Percentiles rank a stretch among this genome's conserved stretches.
Evolutionary conservation across 2,113 vertebrate genomes (phyloP).

Genomic region (Albula glossodonta): DNA sequence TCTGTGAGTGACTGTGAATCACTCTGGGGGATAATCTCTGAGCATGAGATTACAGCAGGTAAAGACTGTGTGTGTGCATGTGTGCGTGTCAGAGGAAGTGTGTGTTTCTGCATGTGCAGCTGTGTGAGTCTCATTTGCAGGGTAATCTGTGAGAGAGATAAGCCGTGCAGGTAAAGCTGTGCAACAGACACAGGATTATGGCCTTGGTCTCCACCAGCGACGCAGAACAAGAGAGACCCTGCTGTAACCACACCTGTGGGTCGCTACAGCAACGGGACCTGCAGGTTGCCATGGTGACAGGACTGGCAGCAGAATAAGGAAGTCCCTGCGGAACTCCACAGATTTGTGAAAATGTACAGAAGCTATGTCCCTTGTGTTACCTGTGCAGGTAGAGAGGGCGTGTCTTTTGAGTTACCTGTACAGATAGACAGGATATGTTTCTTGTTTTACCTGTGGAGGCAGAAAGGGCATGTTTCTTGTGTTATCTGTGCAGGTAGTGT

Average conservation of each 20-base stretch:
- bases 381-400: too few relatives aligned
- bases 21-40: too few relatives aligned
- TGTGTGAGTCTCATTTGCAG: slow-evolving; percentile 43
- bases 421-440: too few relatives aligned
- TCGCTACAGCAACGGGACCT: slow-evolving; percentile 39
- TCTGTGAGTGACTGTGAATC: too few relatives aligned
- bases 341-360: too few relatives aligned
- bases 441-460: too few relatives aligned
- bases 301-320: not conserved
- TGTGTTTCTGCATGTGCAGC: not conserved
- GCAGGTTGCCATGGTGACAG: slow-evolving; percentile 16
- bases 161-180: slow-evolving; percentile 68
- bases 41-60: too few relatives aligned
- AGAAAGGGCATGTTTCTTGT: too few relatives aligned
- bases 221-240: slow-evolving; percentile 49
- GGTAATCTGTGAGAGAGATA: slow-evolving; percentile 64
- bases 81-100: slow-evolving; percentile 4
- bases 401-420: too few relatives aligned
- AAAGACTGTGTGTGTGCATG: slow-evolving; percentile 12
- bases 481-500: too few relatives aligned
- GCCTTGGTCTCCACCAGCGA: slow-evolving; percentile 34
- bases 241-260: slow-evolving; percentile 22
- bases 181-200: slow-evolving; percentile 72
- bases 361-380: too few relatives aligned
- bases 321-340: too few relatives aligned